Evolutionary conservation across 1,140 invertebrate genomes (phyloP).

Genomic region (Chionoecetes opilio): DNA sequence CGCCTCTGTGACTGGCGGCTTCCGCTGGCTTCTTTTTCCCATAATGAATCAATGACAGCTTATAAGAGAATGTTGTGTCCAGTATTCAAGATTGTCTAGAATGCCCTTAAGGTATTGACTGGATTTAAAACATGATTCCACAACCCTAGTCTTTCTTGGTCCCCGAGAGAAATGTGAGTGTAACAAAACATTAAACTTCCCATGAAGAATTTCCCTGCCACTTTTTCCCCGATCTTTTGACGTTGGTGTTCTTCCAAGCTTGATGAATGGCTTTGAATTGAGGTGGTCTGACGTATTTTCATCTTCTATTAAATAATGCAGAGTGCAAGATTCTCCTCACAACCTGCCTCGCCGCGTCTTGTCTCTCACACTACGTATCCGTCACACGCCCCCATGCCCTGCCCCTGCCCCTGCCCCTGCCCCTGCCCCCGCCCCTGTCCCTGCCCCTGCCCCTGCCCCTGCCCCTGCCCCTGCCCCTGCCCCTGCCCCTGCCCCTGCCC

Average conservation of each 20-base stretch:
- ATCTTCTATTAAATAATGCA: neutral
- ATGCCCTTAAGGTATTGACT: no score
- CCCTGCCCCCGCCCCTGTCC: no score
- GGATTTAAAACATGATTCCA: no score
- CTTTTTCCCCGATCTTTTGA: neutral
- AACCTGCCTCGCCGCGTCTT: neutral
- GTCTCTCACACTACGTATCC: neutral
- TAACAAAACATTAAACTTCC: neutral
- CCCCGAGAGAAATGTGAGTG: neutral
- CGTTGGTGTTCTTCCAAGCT: constrained; percentile 14
- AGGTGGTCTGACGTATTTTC: neutral
- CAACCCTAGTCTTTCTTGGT: no score
- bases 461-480: no score
- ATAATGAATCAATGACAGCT: no score
- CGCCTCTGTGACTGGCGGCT: no score
- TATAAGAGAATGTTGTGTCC: no score
- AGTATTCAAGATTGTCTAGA: no score
- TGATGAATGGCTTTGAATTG: neutral
- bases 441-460: no score
- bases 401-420: neutral
- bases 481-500: no score
- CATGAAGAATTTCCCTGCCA: neutral
- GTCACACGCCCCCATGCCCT: neutral
- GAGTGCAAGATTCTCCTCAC: neutral
- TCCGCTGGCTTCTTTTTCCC: no score